phyloP scores from a whole-genome alignment of 1,140 invertebrate genomes.

The Dermatophagoides farinae region DNA sequence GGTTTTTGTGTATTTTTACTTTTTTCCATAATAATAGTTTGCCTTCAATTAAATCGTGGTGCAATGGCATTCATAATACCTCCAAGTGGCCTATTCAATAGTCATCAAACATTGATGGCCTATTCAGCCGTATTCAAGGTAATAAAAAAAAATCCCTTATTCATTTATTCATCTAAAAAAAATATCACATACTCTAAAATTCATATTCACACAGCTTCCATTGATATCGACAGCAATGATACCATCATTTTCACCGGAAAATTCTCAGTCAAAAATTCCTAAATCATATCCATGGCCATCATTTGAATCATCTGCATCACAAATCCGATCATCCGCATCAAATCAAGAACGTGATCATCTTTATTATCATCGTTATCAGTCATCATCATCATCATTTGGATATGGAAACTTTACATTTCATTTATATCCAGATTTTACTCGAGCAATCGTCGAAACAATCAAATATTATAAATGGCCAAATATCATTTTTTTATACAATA shows the following conservation, averaged over 20 bases:
- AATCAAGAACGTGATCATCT: no score
- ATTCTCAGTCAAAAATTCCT: no score
- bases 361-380: no score
- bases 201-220: not conserved
- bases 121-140: slow-evolving; percentile 1
- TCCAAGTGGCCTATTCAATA: slow-evolving; percentile 51
- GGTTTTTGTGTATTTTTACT: no score
- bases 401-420: slow-evolving; percentile 47
- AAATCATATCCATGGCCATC: no score
- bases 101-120: not conserved
- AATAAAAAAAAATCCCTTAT: not conserved
- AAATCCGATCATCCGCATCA: no score
- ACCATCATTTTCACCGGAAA: no score
- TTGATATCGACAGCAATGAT: no score
- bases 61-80: slow-evolving; percentile 75
- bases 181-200: not conserved
- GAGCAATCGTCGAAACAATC: slow-evolving; percentile 77
- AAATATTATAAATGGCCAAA: slow-evolving; percentile 71
- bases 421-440: slow-evolving; percentile 82
- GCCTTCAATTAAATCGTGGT: slow-evolving; percentile 66
- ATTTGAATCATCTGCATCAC: no score
- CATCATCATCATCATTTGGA: no score
- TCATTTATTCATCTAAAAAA: no score
- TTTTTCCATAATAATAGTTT: slow-evolving; percentile 49
- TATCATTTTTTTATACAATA: slow-evolving; percentile 85